Evolutionary conservation across 2,888 invertebrate genomes (phyloP).

Genomic region (Cerastis rubricosa): DNA sequence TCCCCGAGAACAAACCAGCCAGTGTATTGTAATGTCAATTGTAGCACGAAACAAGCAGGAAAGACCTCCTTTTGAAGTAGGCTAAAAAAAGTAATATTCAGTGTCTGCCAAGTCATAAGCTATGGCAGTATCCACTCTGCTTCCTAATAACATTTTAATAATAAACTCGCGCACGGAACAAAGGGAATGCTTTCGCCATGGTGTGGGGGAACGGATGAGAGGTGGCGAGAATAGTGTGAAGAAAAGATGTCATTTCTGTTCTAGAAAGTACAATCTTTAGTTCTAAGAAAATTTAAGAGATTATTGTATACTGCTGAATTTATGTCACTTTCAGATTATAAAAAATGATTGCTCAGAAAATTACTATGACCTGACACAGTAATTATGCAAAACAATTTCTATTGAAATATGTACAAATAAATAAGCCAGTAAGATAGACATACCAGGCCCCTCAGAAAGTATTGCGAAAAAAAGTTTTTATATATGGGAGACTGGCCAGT

Average conservation of each 20-base stretch:
- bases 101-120: constrained; percentile 72
- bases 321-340: neutral
- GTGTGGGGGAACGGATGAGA: constrained; percentile 58
- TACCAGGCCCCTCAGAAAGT: too few relatives aligned
- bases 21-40: constrained; percentile 65
- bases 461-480: too few relatives aligned
- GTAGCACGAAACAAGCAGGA: constrained; percentile 43
- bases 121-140: constrained; percentile 72
- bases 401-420: neutral
- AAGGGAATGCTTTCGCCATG: constrained; percentile 68
- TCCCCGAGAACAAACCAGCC: constrained; percentile 47
- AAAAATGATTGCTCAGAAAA: neutral
- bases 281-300: too few relatives aligned
- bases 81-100: constrained; percentile 69
- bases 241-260: neutral
- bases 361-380: neutral
- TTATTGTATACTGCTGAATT: neutral
- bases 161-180: constrained; percentile 79
- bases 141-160: constrained; percentile 86
- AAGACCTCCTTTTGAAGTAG: constrained; percentile 63
- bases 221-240: constrained; percentile 27
- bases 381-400: neutral
- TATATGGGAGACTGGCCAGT: too few relatives aligned
- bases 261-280: neutral
- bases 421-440: neutral